Evolutionary conservation across 2,888 invertebrate species (phyloP).

Genomic region (Epiblema foenella): DNA sequence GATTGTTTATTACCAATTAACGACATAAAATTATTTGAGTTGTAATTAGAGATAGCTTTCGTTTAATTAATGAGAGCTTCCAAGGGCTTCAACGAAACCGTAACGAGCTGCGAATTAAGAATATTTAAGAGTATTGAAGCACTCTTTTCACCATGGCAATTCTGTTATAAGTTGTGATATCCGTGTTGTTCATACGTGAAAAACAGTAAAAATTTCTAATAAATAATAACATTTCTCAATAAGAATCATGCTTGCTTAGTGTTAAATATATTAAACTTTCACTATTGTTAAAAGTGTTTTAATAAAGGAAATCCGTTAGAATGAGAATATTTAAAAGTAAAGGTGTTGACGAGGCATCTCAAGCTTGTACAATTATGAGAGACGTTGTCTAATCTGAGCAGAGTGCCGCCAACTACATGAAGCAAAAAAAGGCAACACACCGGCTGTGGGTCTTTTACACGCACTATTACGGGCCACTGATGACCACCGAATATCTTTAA

Average conservation of each 20-base stretch:
- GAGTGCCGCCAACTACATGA: too few species aligned
- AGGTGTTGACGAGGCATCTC: conserved; percentile 3
- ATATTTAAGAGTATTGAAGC: not conserved
- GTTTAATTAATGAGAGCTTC: conserved; percentile 71
- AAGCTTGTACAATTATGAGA: conserved; percentile 10
- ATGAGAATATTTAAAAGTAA: not conserved
- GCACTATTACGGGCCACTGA: too few species aligned
- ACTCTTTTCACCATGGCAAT: not conserved
- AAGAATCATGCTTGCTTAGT: too few species aligned
- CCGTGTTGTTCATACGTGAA: too few species aligned
- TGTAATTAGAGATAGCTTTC: conserved; percentile 67
- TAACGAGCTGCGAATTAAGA: conserved; percentile 49
- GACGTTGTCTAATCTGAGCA: conserved; percentile 6
- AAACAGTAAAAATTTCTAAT: not conserved
- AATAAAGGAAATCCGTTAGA: too few species aligned
- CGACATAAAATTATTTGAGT: conserved; percentile 65
- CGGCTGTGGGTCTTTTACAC: too few species aligned
- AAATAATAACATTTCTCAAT: not conserved
- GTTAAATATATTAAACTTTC: too few species aligned
- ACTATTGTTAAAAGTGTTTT: too few species aligned
- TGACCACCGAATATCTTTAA: too few species aligned
- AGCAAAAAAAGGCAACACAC: too few species aligned
- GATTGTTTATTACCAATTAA: conserved; percentile 46
- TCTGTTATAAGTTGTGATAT: not conserved
- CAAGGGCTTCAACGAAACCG: conserved; percentile 63